Percentiles rank a stretch among this genome's conserved stretches.
phyloP scores from a whole-genome alignment of 2,113 vertebrate species.

The Elgaria multicarinata region DNA sequence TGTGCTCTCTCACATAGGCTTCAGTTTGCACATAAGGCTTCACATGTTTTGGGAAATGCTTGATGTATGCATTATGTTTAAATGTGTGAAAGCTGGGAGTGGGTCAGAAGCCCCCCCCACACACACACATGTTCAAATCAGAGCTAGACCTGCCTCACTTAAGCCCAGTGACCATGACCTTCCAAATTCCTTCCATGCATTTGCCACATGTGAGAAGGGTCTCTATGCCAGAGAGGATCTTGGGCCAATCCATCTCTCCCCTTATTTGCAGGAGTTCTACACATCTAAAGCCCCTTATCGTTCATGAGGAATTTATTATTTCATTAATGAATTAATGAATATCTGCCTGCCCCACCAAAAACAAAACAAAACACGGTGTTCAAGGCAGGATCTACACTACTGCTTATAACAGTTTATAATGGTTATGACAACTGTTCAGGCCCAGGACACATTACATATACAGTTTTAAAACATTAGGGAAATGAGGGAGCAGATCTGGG shows the following conservation, averaged over 20 bases:
- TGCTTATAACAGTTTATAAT: too few species aligned
- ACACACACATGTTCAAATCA: neutral
- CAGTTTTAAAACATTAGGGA: too few species aligned
- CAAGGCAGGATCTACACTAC: too few species aligned
- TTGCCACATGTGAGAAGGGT: too few species aligned
- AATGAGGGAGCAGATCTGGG: too few species aligned
- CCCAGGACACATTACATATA: too few species aligned
- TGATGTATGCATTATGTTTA: neutral
- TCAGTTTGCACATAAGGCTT: neutral
- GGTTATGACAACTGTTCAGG: too few species aligned
- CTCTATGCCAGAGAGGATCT: neutral
- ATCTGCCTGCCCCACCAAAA: too few species aligned
- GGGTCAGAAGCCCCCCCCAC: neutral
- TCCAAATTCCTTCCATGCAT: neutral
- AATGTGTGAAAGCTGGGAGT: neutral
- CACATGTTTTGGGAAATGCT: neutral
- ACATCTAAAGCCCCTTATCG: neutral
- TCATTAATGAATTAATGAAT: too few species aligned
- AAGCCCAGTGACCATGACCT: neutral
- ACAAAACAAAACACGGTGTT: too few species aligned
- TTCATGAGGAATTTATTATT: neutral
- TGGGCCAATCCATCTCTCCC: neutral
- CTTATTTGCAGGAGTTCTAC: neutral
- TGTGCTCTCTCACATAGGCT: neutral
- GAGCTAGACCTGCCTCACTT: too few species aligned